phyloP scores from a whole-genome alignment of 2,888 invertebrate species.

The Drosophila seclusa region DNA sequence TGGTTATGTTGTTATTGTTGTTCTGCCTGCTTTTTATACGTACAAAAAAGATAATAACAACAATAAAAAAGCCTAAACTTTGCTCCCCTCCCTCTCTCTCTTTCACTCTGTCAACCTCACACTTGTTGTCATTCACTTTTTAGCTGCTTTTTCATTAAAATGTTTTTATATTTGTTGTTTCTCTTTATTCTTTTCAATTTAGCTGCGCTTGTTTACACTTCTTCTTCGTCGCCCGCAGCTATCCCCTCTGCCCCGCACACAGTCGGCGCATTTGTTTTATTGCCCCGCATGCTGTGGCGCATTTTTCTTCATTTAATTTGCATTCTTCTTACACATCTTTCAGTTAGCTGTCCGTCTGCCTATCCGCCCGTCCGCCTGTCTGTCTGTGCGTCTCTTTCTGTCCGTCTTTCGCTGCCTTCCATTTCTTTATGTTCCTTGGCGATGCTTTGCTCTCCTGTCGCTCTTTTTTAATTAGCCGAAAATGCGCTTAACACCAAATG shows the following conservation, averaged over 20 bases:
- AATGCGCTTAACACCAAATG: conserved; percentile 74
- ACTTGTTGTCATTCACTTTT: conserved; percentile 25
- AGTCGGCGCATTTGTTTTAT: conserved; percentile 46
- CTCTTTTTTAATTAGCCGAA: conserved; percentile 74
- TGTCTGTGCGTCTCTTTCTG: not conserved
- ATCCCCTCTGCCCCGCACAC: not conserved
- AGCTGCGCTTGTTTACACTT: conserved; percentile 50
- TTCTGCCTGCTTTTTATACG: conserved; percentile 21
- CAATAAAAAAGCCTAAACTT: conserved; percentile 27
- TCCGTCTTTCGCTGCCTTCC: not conserved
- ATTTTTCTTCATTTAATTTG: conserved; percentile 70
- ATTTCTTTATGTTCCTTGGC: conserved; percentile 3
- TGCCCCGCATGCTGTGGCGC: conserved; percentile 50
- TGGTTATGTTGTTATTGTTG: conserved; percentile 45
- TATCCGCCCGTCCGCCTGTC: not conserved
- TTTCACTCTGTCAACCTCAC: not conserved
- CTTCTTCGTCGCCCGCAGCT: not conserved
- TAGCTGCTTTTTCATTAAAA: conserved; percentile 53
- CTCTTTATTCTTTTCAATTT: conserved; percentile 52
- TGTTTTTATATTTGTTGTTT: conserved; percentile 42
- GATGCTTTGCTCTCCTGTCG: conserved; percentile 41
- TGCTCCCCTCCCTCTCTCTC: not conserved
- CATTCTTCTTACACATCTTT: conserved; percentile 54
- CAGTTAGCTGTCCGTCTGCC: conserved; percentile 5
- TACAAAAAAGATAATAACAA: conserved; percentile 21